Evolutionary conservation across 1,140 invertebrate species (phyloP).

Genomic region (Melitaea cinxia): DNA sequence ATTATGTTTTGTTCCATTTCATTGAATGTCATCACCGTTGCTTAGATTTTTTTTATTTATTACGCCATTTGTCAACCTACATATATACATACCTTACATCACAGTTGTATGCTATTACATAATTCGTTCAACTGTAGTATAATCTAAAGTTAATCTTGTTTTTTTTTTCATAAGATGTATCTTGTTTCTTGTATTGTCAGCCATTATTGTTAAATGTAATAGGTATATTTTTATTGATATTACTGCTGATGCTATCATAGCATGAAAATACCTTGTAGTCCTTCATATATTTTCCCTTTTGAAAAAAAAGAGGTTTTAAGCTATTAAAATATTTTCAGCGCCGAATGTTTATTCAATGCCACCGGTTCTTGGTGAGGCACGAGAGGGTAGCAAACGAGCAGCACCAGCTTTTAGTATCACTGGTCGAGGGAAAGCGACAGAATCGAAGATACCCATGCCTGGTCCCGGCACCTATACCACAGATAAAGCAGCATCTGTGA

Average conservation of each 20-base stretch:
- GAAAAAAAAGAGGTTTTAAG: neutral
- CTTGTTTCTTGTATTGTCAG: too few relatives aligned
- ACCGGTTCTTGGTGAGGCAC: conserved; percentile 87
- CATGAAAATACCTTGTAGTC: neutral
- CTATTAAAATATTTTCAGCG: conserved; percentile 78
- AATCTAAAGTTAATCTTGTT: too few relatives aligned
- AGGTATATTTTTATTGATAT: too few relatives aligned
- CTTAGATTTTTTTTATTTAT: too few relatives aligned
- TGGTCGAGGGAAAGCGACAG: conserved; percentile 64
- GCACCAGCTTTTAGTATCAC: conserved; percentile 79
- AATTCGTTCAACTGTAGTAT: too few relatives aligned
- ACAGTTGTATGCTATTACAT: too few relatives aligned
- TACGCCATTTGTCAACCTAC: too few relatives aligned
- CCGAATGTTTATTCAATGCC: conserved; percentile 95
- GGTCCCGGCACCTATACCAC: conserved; percentile 77
- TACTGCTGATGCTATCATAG: too few relatives aligned
- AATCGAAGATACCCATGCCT: conserved; percentile 65
- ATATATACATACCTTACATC: too few relatives aligned
- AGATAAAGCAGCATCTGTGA: conserved; percentile 57
- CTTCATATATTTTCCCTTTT: neutral
- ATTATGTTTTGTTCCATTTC: neutral
- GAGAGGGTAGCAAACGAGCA: conserved; percentile 85
- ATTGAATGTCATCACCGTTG: too few relatives aligned
- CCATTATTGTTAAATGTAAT: too few relatives aligned
- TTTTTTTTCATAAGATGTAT: too few relatives aligned